Conservation (phyloP, 2,888 invertebrate species). For the Eupelmus urozonus region DNA sequence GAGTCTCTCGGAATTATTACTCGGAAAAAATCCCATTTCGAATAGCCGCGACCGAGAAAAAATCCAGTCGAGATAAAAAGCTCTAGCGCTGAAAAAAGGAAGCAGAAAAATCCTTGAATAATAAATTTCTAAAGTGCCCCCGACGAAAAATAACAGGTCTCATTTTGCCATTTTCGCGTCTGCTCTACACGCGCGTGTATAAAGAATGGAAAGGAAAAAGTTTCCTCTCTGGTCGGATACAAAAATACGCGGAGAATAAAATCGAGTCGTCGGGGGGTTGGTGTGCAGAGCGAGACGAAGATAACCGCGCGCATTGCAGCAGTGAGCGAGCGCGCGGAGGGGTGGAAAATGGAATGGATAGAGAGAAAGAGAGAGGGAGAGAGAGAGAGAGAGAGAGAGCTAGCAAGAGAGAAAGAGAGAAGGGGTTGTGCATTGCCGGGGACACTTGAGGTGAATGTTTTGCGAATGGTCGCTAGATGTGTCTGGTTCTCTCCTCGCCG, state of each 20-base stretch:
- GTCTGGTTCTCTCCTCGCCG: constrained; percentile 74
- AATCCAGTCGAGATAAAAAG: not conserved
- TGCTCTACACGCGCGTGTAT: not conserved
- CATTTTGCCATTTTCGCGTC: constrained; percentile 52
- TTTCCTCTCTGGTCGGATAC: constrained; percentile 35
- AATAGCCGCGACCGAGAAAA: not conserved
- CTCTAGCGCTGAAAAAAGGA: not conserved
- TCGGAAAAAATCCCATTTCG: constrained; percentile 17
- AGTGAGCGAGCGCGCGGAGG: constrained; percentile 18
- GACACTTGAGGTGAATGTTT: constrained; percentile 77
- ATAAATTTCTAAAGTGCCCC: constrained; percentile 46
- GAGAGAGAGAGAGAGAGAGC: constrained; percentile 25
- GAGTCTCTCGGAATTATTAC: not conserved
- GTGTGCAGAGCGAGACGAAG: constrained; percentile 25
- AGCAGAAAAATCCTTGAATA: constrained; percentile 33
- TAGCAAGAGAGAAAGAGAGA: constrained; percentile 25
- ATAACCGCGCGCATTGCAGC: constrained; percentile 7
- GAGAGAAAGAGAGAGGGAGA: constrained; percentile 28
- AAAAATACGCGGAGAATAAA: constrained; percentile 56
- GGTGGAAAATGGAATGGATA: constrained; percentile 11
- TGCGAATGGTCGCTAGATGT: constrained; percentile 77
- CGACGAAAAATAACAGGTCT: constrained; percentile 47
- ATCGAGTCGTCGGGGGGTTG: constrained; percentile 50
- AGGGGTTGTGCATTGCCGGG: constrained; percentile 69
- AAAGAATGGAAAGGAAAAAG: constrained; percentile 42